Conservation (phyloP, 1,140 invertebrate species). For the Eumaeus atala region DNA sequence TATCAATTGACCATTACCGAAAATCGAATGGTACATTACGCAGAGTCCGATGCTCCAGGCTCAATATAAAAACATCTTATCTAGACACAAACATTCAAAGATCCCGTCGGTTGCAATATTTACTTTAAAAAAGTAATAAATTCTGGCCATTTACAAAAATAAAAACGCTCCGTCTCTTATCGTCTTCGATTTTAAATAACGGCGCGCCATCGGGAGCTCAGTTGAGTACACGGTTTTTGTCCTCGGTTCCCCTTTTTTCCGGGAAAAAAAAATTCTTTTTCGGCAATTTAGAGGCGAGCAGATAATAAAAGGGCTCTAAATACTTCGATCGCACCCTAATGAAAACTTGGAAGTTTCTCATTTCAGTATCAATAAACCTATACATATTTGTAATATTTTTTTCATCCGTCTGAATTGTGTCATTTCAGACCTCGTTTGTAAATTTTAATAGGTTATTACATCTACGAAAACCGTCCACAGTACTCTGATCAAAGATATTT, state of each 20-base stretch:
- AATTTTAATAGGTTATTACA: too few relatives aligned
- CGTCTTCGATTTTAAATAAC: constrained; percentile 73
- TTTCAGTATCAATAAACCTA: constrained; percentile 58
- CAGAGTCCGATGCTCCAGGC: constrained; percentile 48
- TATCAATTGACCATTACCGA: constrained; percentile 72
- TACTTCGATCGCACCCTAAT: constrained; percentile 69
- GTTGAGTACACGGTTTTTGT: constrained; percentile 58
- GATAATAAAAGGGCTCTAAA: constrained; percentile 76
- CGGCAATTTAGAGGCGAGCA: constrained; percentile 73
- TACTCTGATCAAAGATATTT: too few relatives aligned
- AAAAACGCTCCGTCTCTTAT: constrained; percentile 69
- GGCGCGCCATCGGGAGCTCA: constrained; percentile 59
- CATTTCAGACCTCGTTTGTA: neutral
- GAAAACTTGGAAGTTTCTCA: constrained; percentile 67
- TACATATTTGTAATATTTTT: neutral
- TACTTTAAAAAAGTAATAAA: constrained; percentile 66
- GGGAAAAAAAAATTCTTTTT: constrained; percentile 66
- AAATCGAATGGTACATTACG: constrained; percentile 68
- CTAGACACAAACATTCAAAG: constrained; percentile 48
- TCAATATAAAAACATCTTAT: constrained; percentile 66
- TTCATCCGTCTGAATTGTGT: neutral
- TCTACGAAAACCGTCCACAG: too few relatives aligned
- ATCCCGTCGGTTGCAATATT: constrained; percentile 59
- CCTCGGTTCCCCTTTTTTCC: constrained; percentile 57
- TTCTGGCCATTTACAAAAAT: constrained; percentile 68